Evolutionary conservation across 2,797 vertebrate species (phyloP).

Genomic region (Distichodus sexfasciatus): DNA sequence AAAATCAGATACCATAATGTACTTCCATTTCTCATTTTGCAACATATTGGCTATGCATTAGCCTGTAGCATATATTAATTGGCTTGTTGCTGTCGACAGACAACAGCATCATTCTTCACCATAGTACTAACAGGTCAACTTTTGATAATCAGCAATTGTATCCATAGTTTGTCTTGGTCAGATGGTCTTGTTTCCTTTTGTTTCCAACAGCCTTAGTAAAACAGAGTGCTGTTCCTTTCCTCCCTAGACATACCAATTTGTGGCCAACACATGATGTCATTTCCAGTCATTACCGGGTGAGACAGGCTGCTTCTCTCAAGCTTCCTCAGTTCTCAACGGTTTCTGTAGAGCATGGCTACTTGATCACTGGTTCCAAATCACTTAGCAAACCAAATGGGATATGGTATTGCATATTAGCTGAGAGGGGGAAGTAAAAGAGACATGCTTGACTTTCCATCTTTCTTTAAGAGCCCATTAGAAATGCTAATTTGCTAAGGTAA

Average conservation of each 20-base stretch:
- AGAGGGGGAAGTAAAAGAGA: neutral
- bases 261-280: conserved; percentile 12
- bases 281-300: conserved; percentile 13
- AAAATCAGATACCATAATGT: neutral
- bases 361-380: conserved; percentile 11
- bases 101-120: neutral
- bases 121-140: too few relatives aligned
- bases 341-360: conserved; percentile 13
- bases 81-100: conserved; percentile 39
- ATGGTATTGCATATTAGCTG: neutral
- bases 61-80: conserved; percentile 21
- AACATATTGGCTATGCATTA: neutral
- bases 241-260: neutral
- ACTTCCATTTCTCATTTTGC: neutral
- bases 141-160: too few relatives aligned
- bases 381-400: neutral
- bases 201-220: neutral
- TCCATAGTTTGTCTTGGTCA: too few relatives aligned
- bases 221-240: neutral
- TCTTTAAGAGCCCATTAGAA: neutral
- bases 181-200: neutral
- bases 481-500: neutral
- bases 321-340: conserved; percentile 16
- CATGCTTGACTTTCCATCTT: neutral
- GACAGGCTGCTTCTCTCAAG: conserved; percentile 7